phyloP scores from a whole-genome alignment of 2,888 invertebrate species.

The Gastrophysa polygoni region DNA sequence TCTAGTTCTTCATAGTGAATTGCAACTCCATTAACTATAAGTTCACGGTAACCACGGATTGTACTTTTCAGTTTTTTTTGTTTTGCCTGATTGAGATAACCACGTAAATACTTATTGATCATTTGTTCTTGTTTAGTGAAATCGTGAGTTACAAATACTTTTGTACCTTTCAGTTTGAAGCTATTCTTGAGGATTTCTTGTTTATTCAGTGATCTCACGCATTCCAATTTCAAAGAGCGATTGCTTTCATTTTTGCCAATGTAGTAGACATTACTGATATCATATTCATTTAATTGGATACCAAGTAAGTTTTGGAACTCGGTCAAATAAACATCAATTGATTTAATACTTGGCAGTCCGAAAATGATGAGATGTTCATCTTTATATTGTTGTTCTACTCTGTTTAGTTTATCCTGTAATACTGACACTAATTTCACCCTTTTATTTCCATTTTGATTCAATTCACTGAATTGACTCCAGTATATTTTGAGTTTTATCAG shows the following conservation, averaged over 20 bases:
- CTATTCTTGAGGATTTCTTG: not conserved
- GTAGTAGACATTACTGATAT: not conserved
- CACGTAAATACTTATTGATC: not conserved
- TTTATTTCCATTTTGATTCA: not conserved
- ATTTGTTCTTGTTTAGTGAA: not conserved
- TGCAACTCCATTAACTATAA: not conserved
- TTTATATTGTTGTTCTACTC: not conserved
- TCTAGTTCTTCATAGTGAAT: not conserved
- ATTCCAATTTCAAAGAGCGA: not conserved
- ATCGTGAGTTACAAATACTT: not conserved
- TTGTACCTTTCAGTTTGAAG: not conserved
- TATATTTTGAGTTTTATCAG: not conserved
- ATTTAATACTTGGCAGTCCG: not conserved
- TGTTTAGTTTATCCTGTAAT: not conserved
- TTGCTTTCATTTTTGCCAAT: not conserved
- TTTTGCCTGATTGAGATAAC: not conserved
- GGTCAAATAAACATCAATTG: not conserved
- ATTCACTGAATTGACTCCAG: not conserved
- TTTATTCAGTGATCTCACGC: not conserved
- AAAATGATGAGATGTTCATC: not conserved
- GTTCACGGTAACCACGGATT: not conserved
- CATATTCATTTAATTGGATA: not conserved
- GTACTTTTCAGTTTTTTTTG: not conserved
- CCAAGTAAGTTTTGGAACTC: not conserved
- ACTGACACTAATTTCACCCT: not conserved